Evolutionary conservation across 2,797 vertebrate species (phyloP).

Genomic region (Enteromius radiatus): DNA sequence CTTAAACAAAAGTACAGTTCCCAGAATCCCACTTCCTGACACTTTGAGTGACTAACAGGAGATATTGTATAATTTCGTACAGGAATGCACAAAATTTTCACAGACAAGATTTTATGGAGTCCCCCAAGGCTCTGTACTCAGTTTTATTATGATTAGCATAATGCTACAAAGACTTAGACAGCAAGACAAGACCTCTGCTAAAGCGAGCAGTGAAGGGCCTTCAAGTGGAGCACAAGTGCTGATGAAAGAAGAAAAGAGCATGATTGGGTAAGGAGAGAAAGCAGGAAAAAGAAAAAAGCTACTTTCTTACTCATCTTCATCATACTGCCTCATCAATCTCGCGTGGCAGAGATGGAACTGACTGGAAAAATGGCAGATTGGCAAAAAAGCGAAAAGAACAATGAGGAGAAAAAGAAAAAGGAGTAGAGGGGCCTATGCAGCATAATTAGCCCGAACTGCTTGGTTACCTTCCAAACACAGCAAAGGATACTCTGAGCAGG

Average conservation of each 20-base stretch:
- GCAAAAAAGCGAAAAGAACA: background rate
- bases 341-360: background rate
- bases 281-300: background rate
- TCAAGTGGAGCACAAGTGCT: conserved; percentile 68
- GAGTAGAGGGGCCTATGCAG: conserved; percentile 68
- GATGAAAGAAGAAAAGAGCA: conserved; percentile 49
- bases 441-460: conserved; percentile 80
- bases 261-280: conserved; percentile 43
- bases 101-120: conserved; percentile 21
- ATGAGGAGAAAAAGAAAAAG: conserved; percentile 30
- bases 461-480: conserved; percentile 86
- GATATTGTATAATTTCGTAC: background rate
- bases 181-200: conserved; percentile 61
- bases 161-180: conserved; percentile 56
- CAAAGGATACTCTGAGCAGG: conserved; percentile 78
- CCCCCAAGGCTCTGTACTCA: conserved; percentile 48
- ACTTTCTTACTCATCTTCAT: conserved; percentile 12
- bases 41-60: background rate
- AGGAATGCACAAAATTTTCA: conserved; percentile 21
- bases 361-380: conserved; percentile 19
- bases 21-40: conserved; percentile 1
- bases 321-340: background rate
- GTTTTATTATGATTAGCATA: conserved; percentile 47
- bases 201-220: conserved; percentile 65
- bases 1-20: background rate